These are phyloP conservation scores for Alca torda DNA, from an alignment of 2,797 vertebrate species.

Conservation along the genomic window DNA sequence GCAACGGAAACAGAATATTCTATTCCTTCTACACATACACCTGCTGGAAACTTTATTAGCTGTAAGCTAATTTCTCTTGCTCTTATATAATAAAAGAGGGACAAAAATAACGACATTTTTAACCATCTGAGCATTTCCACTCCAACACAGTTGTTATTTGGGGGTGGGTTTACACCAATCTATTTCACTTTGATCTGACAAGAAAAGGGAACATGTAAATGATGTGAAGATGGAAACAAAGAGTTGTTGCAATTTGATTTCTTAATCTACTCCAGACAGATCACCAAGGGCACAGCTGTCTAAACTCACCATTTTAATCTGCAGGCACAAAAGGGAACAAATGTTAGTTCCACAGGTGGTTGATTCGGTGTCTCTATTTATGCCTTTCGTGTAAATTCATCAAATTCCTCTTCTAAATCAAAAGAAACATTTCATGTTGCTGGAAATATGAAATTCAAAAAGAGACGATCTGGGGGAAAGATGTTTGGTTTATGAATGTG, in stretches of 20 bases:
- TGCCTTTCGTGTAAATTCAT: background rate
- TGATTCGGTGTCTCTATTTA: background rate
- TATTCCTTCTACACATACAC: background rate
- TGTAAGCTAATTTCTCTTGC: slow-evolving; percentile 5
- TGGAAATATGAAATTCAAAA: background rate
- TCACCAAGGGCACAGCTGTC: background rate
- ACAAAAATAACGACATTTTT: background rate
- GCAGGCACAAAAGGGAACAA: background rate
- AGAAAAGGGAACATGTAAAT: background rate
- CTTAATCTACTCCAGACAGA: background rate
- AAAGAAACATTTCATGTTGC: background rate
- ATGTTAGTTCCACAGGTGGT: background rate
- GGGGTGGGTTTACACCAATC: background rate
- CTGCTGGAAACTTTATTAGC: background rate
- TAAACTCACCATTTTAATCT: background rate
- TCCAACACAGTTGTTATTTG: background rate
- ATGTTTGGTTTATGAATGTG: background rate
- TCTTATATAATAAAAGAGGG: background rate
- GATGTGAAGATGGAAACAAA: background rate
- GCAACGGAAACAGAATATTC: slow-evolving; percentile 13
- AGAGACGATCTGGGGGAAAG: background rate
- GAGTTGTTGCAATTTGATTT: background rate
- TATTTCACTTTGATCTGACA: background rate
- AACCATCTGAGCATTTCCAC: background rate
- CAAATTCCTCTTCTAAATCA: background rate